Base-by-base conservation (phyloP, 1,140 invertebrate species). In the Pogonomyrmex barbatus region DNA sequence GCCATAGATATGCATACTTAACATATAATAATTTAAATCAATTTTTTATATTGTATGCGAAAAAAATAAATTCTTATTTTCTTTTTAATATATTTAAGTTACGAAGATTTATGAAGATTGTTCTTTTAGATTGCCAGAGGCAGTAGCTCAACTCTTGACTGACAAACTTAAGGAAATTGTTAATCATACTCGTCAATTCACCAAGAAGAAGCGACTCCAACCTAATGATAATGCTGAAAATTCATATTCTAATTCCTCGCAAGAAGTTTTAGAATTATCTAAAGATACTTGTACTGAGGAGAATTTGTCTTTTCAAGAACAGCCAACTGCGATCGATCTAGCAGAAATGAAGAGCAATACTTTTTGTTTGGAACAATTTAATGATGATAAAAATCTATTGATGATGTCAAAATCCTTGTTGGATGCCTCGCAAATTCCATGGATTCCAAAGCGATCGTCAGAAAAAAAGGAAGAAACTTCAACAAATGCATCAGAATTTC, bases 151-250 rank as follows among this genome's bases (percentile, higher is more conserved):
- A 87, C 86, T 93, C 58, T 89, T 95, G 65, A 93, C 92, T 84
- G 92, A 90, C 50, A 93, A 89, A 77, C 70, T 95, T 4, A 94
- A 94, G 36, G 91, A 95, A 84, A 91, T 95, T 33, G 93, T 91
- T 24, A 91, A 79, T 85, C 94, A 94, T 65, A 93, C 93, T 0
- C 89, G 93, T 62, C 92, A 93, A 77, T 91, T 95, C 65, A 91
- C 90, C 2, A 92, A 84, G 8, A 94, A 94, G 75, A 93, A 89
- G 82, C 90, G 85, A 63, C 67, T 86, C 33, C 77, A 54, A 30
- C 62, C 77, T 17, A 81, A 83, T 17, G 39, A 83, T 56, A 45
- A 73, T 30, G 17, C 85, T 10, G 89, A 90, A 63, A 73, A 36
- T 36, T 68, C 24, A 14, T 50, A 50, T 30, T 45, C 75, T 12